These are phyloP conservation scores for Sipha flava DNA, from an alignment of 1,140 invertebrate species.

Conservation along the genomic window DNA sequence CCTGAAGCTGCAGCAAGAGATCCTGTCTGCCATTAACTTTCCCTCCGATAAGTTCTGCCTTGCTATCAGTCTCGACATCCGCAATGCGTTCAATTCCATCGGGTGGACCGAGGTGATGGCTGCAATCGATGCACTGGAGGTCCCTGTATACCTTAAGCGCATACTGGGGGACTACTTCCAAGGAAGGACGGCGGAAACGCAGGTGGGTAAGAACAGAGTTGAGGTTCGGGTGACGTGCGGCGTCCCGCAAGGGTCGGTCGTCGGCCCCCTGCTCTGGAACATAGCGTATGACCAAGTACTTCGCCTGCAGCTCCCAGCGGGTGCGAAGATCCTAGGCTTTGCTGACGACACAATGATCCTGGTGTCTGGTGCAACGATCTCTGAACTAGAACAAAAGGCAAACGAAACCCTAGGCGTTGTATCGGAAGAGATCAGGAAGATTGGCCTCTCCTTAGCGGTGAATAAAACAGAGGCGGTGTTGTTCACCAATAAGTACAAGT, in stretches of 20 bases:
- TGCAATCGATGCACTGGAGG: neutral
- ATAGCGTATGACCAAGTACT: neutral
- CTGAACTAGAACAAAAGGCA: neutral
- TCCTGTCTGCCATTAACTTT: neutral
- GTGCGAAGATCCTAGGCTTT: neutral
- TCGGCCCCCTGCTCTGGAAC: slow-evolving; percentile 2
- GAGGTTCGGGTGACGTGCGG: neutral
- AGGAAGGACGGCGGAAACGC: neutral
- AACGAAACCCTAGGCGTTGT: neutral
- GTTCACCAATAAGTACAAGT: neutral
- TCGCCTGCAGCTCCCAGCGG: neutral
- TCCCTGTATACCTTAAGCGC: neutral
- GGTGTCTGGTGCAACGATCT: neutral
- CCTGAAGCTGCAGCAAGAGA: neutral
- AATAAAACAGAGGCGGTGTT: neutral
- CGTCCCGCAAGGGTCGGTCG: slow-evolving; percentile 2
- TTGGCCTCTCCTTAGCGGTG: neutral
- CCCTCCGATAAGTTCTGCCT: neutral
- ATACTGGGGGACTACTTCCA: neutral
- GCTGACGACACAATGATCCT: neutral
- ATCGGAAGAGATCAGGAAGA: neutral
- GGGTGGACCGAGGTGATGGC: neutral
- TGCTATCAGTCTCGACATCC: neutral
- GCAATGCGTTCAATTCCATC: neutral
- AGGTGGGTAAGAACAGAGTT: no score